A percentile compares a stretch with the other conserved stretches of the same genome.
These are phyloP conservation scores for Thamnophis elegans DNA, from an alignment of 2,797 vertebrate genomes.

Conservation along the genomic window DNA sequence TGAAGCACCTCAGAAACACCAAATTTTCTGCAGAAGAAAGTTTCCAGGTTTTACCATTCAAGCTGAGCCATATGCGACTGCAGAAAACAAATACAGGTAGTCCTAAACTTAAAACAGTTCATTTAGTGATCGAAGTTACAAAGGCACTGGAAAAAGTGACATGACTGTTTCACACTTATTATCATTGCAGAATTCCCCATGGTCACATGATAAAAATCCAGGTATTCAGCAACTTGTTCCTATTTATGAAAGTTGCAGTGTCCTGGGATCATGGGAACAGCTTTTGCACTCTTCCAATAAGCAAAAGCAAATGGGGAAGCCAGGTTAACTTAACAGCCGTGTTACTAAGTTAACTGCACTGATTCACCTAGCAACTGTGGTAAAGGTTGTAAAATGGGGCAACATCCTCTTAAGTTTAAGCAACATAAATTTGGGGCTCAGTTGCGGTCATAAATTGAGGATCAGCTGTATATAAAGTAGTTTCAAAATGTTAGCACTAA, in stretches of 20 bases:
- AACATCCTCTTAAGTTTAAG: not conserved
- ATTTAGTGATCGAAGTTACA: not conserved
- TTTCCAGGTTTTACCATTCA: not conserved
- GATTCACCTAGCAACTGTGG: too few relatives aligned
- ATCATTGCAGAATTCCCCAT: not conserved
- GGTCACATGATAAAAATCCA: too few relatives aligned
- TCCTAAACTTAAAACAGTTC: not conserved
- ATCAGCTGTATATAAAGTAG: not conserved
- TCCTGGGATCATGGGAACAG: not conserved
- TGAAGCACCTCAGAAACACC: not conserved
- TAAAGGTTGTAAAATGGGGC: not conserved
- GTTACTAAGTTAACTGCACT: too few relatives aligned
- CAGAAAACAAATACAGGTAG: not conserved
- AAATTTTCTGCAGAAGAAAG: not conserved
- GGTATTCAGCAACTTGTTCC: not conserved
- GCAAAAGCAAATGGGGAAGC: not conserved
- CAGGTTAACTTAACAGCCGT: not conserved
- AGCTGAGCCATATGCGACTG: not conserved
- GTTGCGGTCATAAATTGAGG: not conserved
- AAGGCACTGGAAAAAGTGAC: not conserved
- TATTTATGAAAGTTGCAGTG: not conserved
- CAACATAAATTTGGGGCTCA: not conserved
- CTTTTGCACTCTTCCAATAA: not conserved
- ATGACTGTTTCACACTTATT: not conserved
- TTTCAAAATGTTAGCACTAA: not conserved